These are phyloP conservation scores for Geodia barretti DNA, from an alignment of 37 sponge, comb jelly and placozoan species.

Conservation along the genomic window DNA sequence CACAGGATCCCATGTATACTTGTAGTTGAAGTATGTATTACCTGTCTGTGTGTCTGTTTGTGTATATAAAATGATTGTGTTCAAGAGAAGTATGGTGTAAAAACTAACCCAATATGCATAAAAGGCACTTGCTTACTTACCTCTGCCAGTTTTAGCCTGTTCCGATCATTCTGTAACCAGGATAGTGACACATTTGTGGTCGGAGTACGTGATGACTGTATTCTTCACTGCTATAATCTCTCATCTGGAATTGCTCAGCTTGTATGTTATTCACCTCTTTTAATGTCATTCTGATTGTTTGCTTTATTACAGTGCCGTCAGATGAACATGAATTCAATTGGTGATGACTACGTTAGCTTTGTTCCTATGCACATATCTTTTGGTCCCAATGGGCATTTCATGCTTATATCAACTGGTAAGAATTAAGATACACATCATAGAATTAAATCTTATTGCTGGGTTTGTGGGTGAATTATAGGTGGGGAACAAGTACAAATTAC, in stretches of 20 bases:
- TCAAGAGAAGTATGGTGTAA: too few relatives aligned
- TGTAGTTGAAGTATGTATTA: too few relatives aligned
- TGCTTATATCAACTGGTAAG: slow-evolving; percentile 87
- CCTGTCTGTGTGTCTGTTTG: not conserved
- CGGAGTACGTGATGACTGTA: slow-evolving; percentile 53
- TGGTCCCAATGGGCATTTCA: slow-evolving; percentile 63
- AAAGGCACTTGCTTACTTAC: too few relatives aligned
- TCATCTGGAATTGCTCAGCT: slow-evolving; percentile 15
- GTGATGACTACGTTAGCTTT: slow-evolving; percentile 87
- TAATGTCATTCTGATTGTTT: too few relatives aligned
- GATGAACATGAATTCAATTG: slow-evolving; percentile 84
- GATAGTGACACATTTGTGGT: slow-evolving; percentile 51
- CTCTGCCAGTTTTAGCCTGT: too few relatives aligned
- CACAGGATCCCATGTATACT: too few relatives aligned
- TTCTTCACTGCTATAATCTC: slow-evolving; percentile 44
- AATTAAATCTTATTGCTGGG: not conserved
- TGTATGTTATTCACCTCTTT: slow-evolving; percentile 2
- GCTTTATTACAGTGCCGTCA: slow-evolving; percentile 23
- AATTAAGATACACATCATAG: not conserved
- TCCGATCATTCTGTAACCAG: too few relatives aligned
- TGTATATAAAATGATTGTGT: too few relatives aligned
- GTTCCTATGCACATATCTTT: slow-evolving; percentile 82
- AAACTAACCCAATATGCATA: too few relatives aligned
- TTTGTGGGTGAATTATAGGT: too few relatives aligned
- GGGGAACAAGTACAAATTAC: not conserved